phyloP scores from a whole-genome alignment of 1,140 invertebrate genomes.

The Coptotermes formosanus region DNA sequence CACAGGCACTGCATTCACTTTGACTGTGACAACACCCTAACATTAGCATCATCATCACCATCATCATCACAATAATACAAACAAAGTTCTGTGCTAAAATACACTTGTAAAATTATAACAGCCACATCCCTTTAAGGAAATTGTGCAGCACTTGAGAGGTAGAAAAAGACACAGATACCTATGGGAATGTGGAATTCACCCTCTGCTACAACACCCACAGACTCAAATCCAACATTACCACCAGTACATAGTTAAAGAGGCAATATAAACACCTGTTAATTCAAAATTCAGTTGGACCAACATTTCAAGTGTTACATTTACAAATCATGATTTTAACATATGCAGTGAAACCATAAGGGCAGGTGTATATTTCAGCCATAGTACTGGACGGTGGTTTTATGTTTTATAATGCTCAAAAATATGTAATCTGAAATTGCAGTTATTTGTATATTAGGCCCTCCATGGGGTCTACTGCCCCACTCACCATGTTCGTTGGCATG shows the following conservation, averaged over 20 bases:
- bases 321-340: neutral
- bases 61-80: neutral
- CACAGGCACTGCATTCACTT: neutral
- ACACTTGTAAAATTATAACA: neutral
- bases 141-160: neutral
- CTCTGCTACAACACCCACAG: neutral
- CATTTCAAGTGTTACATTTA: neutral
- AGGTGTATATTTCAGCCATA: neutral
- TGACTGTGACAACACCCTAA: neutral
- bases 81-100: neutral
- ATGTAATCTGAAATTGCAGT: neutral
- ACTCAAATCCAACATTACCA: neutral
- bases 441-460: neutral
- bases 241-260: neutral
- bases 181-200: constrained; percentile 2
- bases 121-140: neutral
- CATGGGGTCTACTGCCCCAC: neutral
- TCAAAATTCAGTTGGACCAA: constrained; percentile 12
- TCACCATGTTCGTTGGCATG: neutral
- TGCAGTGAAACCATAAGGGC: neutral
- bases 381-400: neutral
- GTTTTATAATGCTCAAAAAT: neutral
- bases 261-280: neutral
- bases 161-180: neutral
- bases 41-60: neutral